Evolutionary conservation across 2,888 invertebrate species (phyloP), one percentile per base, ranked within the genome.

Genomic region (Eupithecia insigniata): DNA sequence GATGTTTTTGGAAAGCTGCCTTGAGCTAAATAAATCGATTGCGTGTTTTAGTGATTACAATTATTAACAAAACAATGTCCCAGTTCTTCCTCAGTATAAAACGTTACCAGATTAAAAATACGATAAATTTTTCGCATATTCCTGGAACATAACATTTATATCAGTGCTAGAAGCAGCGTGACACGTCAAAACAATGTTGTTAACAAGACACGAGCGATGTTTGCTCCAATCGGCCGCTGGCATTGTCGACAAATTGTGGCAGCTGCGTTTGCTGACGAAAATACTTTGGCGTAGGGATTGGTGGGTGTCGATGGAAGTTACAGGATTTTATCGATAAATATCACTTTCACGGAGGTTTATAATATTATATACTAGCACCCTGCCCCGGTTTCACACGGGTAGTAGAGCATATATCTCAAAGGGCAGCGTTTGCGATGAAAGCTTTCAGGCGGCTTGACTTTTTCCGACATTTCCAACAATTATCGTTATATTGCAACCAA

Each of bases 151-250:
- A 22, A 64, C 22, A 64, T 60, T 60, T 60, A 30, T 30, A 60
- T 30, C 64, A 64, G 36, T 36, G 36, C 34, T 62, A 39, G 85
- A 84, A 89, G 90, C 89, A 89, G 87, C 84, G 84, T 80, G 75
- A 80, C 71, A 89, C 84, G 92, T 93, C 93, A 94, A 90, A 94
- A 93, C 92, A 92, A 86, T 85, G 91, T 90, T 92, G 93, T 93
- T 92, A 93, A 93, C 92, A 92, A 85, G 83, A 82, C 82, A 77
- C 78, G 81, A 85, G 87, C 84, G 79, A 81, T 82, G 85, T 85
- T 85, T 82, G 83, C 80, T 79, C 75, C 83, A 79, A 81, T 80
- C 80, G 78, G 78, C 76, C 77, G 83, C 79, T 84, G 86, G 86
- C 86, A 85, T 79, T 78, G 82, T 79, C 84, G 91, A 93, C 90